Percentiles rank a stretch among this genome's conserved stretches.
Evolutionary conservation across 2,113 vertebrate genomes (phyloP).

Genomic region (Todiramphus chloris): DNA sequence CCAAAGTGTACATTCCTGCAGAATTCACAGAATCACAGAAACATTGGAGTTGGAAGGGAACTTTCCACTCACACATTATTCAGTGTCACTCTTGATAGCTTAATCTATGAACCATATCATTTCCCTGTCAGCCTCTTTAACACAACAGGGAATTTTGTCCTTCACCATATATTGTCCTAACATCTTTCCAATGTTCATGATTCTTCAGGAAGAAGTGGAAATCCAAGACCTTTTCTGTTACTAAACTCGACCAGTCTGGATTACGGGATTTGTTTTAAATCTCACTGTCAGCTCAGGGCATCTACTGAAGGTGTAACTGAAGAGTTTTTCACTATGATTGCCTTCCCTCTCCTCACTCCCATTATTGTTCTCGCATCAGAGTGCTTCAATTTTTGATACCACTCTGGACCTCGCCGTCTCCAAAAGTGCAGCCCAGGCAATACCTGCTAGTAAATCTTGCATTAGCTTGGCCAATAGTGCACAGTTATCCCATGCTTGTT

Average conservation of each 20-base stretch:
- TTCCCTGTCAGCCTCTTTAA: background rate
- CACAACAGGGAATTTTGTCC: background rate
- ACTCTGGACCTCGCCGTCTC: background rate
- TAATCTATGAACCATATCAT: background rate
- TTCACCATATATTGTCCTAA: background rate
- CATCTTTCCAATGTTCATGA: background rate
- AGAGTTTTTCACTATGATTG: background rate
- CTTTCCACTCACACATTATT: background rate
- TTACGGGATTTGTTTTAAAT: background rate
- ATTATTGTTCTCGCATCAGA: background rate
- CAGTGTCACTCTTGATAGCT: background rate
- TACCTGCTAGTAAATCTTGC: background rate
- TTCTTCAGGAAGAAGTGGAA: background rate
- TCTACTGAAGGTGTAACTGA: background rate
- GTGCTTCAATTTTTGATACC: background rate
- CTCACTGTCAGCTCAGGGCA: background rate
- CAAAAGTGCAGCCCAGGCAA: background rate
- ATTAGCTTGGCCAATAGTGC: background rate
- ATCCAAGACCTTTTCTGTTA: background rate
- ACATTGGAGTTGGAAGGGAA: too few relatives aligned
- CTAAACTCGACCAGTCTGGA: background rate
- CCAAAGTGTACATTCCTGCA: background rate
- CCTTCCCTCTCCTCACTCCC: background rate
- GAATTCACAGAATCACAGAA: background rate
- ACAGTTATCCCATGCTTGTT: background rate